These are phyloP conservation scores for Cephonodes hylas DNA, from an alignment of 2,888 invertebrate genomes.

Conservation along the genomic window DNA sequence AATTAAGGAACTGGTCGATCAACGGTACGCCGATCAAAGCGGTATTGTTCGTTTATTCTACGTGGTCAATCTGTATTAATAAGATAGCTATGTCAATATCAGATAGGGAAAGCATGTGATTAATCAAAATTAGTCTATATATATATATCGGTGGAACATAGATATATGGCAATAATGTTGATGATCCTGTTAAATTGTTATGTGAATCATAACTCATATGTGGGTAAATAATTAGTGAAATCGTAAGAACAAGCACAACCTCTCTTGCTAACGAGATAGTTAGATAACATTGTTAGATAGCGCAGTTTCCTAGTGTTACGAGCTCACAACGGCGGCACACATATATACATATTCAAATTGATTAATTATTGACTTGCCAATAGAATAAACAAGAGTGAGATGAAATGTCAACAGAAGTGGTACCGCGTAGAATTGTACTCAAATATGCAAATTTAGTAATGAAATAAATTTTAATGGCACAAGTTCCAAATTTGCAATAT, in stretches of 20 bases:
- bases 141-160: not conserved
- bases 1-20: not conserved
- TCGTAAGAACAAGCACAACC: not conserved
- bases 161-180: not conserved
- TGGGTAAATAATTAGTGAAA: not conserved
- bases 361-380: conserved; percentile 24
- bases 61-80: not conserved
- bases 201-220: not conserved
- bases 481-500: conserved; percentile 12
- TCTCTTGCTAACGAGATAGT: conserved; percentile 25
- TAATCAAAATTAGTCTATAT: no score
- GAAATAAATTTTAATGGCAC: conserved; percentile 7
- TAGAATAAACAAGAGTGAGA: not conserved
- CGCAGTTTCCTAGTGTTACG: conserved; percentile 66
- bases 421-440: not conserved
- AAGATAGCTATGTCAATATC: not conserved
- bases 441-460: not conserved
- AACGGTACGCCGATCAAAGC: not conserved
- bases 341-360: conserved; percentile 36
- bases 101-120: not conserved
- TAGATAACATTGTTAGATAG: conserved; percentile 63
- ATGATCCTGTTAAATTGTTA: no score
- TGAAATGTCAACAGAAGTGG: not conserved
- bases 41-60: not conserved
- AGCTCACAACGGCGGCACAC: conserved; percentile 28